Percentiles rank a stretch among this genome's conserved stretches.
These are phyloP conservation scores for Pollenia labialis DNA, from an alignment of 2,888 invertebrate species.

Conservation along the genomic window DNA sequence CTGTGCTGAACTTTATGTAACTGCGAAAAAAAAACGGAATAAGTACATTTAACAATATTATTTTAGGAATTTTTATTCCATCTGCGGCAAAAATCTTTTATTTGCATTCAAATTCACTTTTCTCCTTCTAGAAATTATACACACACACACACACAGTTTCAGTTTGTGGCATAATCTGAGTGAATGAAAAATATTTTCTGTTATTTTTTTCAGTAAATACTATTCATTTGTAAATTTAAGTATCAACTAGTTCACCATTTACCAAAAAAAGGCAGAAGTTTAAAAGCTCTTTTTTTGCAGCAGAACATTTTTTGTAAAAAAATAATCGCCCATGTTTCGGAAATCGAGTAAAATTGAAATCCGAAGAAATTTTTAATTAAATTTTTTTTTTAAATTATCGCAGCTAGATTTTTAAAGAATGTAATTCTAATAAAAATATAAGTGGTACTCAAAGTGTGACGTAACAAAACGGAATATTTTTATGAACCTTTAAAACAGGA, in stretches of 20 bases:
- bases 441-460: too few relatives aligned
- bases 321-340: too few relatives aligned
- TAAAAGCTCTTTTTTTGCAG: background rate
- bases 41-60: constrained; percentile 25
- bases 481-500: too few relatives aligned
- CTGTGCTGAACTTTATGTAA: constrained; percentile 8
- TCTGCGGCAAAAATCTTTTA: constrained; percentile 11
- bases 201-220: background rate
- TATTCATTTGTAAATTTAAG: background rate
- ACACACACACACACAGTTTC: constrained; percentile 1
- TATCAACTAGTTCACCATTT: constrained; percentile 12
- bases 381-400: too few relatives aligned
- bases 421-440: too few relatives aligned
- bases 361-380: too few relatives aligned
- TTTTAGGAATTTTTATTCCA: constrained; percentile 5
- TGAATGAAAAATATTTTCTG: constrained; percentile 10
- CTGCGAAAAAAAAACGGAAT: background rate
- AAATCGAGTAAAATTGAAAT: too few relatives aligned
- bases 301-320: too few relatives aligned
- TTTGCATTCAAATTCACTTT: constrained; percentile 46
- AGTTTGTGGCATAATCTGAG: constrained; percentile 24
- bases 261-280: background rate
- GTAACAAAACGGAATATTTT: too few relatives aligned
- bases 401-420: too few relatives aligned
- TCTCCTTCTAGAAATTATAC: background rate